Evolutionary conservation across 2,888 invertebrate species (phyloP).

Genomic region (Blastobasis lacticolella): DNA sequence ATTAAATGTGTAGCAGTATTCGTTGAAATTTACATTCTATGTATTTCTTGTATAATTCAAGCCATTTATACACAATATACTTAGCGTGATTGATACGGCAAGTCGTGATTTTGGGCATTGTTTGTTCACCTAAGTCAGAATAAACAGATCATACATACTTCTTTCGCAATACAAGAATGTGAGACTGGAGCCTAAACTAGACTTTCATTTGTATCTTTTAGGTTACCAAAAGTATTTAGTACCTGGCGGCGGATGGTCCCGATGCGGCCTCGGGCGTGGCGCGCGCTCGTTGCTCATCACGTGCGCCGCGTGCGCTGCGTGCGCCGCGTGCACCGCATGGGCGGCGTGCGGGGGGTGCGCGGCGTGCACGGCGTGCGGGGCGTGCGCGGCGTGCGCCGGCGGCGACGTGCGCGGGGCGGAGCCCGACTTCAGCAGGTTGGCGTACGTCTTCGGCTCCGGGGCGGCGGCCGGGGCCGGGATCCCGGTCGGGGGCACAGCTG

Average conservation of each 20-base stretch:
- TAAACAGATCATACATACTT: no score
- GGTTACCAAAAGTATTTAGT: no score
- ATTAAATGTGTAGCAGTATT: no score
- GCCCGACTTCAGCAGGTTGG: slow-evolving; percentile 85
- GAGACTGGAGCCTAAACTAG: no score
- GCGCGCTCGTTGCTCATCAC: slow-evolving; percentile 17
- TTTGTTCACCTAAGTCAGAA: no score
- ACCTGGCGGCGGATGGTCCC: slow-evolving; percentile 16
- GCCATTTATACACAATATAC: no score
- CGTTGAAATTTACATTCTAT: no score
- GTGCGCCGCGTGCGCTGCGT: slow-evolving; percentile 19
- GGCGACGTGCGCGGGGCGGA: slow-evolving; percentile 25
- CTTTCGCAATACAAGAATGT: no score
- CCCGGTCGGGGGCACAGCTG: background rate
- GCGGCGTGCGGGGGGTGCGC: slow-evolving; percentile 18
- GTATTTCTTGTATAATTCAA: no score
- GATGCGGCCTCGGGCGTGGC: slow-evolving; percentile 16
- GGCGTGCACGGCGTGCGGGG: slow-evolving; percentile 22
- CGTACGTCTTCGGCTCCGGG: slow-evolving; percentile 89
- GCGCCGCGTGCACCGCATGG: slow-evolving; percentile 28
- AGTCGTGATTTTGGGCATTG: no score
- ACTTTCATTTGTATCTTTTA: no score
- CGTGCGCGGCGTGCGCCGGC: slow-evolving; percentile 20
- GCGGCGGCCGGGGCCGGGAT: slow-evolving; percentile 30
- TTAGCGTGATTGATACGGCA: no score